phyloP scores from a whole-genome alignment of 2,113 vertebrate genomes.

The Lepisosteus oculatus region DNA sequence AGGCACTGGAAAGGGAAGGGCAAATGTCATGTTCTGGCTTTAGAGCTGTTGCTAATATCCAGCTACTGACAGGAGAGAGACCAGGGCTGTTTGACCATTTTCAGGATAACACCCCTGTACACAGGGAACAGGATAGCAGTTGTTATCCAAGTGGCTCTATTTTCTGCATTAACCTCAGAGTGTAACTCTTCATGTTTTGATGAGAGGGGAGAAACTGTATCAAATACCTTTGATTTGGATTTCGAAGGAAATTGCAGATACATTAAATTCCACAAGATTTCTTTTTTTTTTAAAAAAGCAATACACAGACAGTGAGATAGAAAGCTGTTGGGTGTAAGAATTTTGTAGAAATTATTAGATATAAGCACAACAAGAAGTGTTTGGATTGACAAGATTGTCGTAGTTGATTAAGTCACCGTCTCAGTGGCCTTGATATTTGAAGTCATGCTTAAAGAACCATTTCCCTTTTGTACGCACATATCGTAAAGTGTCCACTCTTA shows the following conservation, averaged over 20 bases:
- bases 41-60: not conserved
- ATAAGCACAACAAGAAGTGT: conserved; percentile 24
- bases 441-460: conserved; percentile 20
- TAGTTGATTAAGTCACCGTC: conserved; percentile 43
- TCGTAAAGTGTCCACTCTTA: too few species aligned
- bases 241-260: too few species aligned
- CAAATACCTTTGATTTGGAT: too few species aligned
- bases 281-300: too few species aligned
- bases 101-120: not conserved
- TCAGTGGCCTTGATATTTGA: conserved; percentile 24
- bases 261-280: too few species aligned
- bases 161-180: too few species aligned
- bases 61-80: not conserved
- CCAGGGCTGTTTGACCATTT: not conserved
- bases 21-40: too few species aligned
- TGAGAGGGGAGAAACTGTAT: too few species aligned
- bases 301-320: not conserved
- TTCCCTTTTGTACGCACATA: conserved; percentile 3
- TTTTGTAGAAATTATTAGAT: not conserved
- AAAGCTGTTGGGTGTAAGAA: not conserved
- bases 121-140: not conserved
- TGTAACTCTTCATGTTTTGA: too few species aligned
- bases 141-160: too few species aligned
- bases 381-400: conserved; percentile 41
- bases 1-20: too few species aligned